Conservation (phyloP, 2,113 vertebrate genomes). For the Planiliza haematocheilus region DNA sequence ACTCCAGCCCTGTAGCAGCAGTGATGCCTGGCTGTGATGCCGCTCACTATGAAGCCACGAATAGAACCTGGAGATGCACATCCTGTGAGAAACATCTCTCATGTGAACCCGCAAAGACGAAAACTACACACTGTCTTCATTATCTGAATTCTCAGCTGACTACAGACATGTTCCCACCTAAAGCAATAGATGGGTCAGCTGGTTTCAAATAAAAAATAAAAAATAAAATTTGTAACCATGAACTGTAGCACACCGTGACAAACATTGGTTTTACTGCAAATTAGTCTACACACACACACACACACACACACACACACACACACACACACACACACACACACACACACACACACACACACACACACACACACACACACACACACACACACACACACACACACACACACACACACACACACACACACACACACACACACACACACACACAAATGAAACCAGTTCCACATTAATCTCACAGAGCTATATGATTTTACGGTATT, state of each 20-base stretch:
- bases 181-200: neutral
- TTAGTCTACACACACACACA: neutral
- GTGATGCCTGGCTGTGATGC: slow-evolving; percentile 59
- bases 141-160: slow-evolving; percentile 28
- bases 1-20: slow-evolving; percentile 57
- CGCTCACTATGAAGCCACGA: slow-evolving; percentile 58
- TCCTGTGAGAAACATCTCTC: slow-evolving; percentile 13
- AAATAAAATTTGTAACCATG: too few relatives aligned
- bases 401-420: too few relatives aligned
- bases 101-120: slow-evolving; percentile 8
- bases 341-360: too few relatives aligned
- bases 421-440: too few relatives aligned
- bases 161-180: neutral
- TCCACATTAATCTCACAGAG: too few relatives aligned
- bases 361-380: too few relatives aligned
- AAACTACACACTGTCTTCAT: slow-evolving; percentile 18
- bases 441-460: too few relatives aligned
- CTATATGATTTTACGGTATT: too few relatives aligned
- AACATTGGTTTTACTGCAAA: neutral
- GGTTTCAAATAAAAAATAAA: neutral
- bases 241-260: too few relatives aligned
- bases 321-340: too few relatives aligned
- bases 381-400: too few relatives aligned
- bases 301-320: too few relatives aligned
- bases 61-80: slow-evolving; percentile 38